phyloP scores from a whole-genome alignment of 2,113 vertebrate species.

The Micromys minutus region DNA sequence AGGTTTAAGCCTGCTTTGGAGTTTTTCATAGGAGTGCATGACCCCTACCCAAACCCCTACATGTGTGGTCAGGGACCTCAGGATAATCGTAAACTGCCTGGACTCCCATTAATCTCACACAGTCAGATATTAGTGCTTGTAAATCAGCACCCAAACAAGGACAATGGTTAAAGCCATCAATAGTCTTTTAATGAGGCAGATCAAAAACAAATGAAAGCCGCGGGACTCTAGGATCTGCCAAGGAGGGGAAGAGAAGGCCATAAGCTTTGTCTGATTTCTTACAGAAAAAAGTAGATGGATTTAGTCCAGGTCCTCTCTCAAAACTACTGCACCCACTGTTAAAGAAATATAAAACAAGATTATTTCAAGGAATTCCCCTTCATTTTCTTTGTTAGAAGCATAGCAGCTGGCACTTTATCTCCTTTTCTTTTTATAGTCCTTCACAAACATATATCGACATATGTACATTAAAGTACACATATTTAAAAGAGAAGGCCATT shows the following conservation, averaged over 20 bases:
- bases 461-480: conserved; percentile 74
- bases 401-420: conserved; percentile 66
- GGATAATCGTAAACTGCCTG: conserved; percentile 91
- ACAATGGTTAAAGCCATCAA: conserved; percentile 93
- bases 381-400: conserved; percentile 69
- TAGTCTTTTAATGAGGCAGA: conserved; percentile 94
- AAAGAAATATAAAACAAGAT: conserved; percentile 63
- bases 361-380: conserved; percentile 74
- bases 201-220: conserved; percentile 94
- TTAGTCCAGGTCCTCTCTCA: conserved; percentile 72
- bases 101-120: conserved; percentile 91
- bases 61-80: conserved; percentile 91
- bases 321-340: conserved; percentile 71
- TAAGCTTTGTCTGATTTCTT: conserved; percentile 84
- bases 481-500: conserved; percentile 68
- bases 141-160: conserved; percentile 92
- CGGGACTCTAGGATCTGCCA: conserved; percentile 87
- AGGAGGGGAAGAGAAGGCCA: conserved; percentile 81
- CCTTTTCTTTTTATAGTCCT: conserved; percentile 54
- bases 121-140: conserved; percentile 92
- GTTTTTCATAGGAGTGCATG: conserved; percentile 88
- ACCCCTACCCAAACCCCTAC: conserved; percentile 89
- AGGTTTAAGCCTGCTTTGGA: conserved; percentile 92
- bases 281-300: conserved; percentile 78
- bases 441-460: conserved; percentile 51